A percentile compares a stretch with the other conserved stretches of the same genome.
Evolutionary conservation across 2,797 vertebrate genomes (phyloP).

Genomic region (Dromococcyx pavoninus): DNA sequence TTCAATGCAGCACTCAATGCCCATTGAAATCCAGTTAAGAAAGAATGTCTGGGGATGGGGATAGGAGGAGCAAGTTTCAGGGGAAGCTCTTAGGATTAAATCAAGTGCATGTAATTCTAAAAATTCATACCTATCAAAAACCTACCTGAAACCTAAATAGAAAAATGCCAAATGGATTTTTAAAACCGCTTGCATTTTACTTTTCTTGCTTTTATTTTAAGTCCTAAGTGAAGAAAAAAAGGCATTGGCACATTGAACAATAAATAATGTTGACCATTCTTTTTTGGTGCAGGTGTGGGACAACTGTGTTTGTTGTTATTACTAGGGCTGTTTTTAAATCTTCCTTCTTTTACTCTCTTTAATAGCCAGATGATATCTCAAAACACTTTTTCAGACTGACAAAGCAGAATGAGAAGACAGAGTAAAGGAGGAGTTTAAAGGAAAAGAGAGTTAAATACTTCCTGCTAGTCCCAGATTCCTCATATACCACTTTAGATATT

Average conservation of each 20-base stretch:
- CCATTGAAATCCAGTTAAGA: no score
- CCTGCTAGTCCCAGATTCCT: slow-evolving; percentile 2
- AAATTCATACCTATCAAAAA: neutral
- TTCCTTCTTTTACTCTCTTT: neutral
- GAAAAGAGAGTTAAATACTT: slow-evolving; percentile 38
- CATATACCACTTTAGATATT: neutral
- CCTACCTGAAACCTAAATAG: neutral
- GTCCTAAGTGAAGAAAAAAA: neutral
- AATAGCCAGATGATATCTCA: neutral
- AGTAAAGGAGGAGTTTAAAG: neutral
- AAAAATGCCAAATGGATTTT: neutral
- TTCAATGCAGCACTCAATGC: neutral
- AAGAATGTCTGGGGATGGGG: neutral
- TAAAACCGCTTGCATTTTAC: neutral
- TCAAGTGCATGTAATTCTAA: neutral
- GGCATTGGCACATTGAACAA: neutral
- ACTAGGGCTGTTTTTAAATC: neutral
- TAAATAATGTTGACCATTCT: neutral
- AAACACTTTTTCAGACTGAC: neutral
- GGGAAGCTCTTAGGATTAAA: neutral
- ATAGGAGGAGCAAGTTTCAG: neutral
- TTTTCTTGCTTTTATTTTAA: neutral
- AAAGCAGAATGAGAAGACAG: neutral
- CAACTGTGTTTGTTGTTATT: neutral
- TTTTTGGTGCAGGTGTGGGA: neutral